Conservation (phyloP, 2,888 invertebrate genomes). For the Aporophyla lueneburgensis region DNA sequence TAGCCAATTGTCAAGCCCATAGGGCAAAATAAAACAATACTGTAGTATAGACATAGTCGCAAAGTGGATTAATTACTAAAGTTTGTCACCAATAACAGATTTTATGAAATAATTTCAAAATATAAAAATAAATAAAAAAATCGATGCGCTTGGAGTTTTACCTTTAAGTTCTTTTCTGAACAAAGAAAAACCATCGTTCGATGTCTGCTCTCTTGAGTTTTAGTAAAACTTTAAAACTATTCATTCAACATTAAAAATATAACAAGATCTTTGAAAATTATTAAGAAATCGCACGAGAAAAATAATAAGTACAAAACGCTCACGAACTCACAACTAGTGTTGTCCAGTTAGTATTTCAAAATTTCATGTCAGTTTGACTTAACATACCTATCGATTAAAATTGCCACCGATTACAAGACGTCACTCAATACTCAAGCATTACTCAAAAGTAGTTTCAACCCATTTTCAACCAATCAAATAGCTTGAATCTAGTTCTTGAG, state of each 20-base stretch:
- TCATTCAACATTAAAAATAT: slow-evolving; percentile 46
- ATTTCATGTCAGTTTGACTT: slow-evolving; percentile 7
- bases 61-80: background rate
- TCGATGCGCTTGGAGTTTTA: slow-evolving; percentile 69
- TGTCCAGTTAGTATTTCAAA: slow-evolving; percentile 29
- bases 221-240: slow-evolving; percentile 17
- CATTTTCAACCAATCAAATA: no score
- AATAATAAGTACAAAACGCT: slow-evolving; percentile 54
- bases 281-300: slow-evolving; percentile 40
- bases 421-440: no score
- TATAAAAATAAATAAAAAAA: slow-evolving; percentile 67
- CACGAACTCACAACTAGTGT: slow-evolving; percentile 51
- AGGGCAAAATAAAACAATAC: slow-evolving; percentile 1
- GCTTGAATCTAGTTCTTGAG: no score
- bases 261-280: slow-evolving; percentile 19
- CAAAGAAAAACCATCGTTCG: slow-evolving; percentile 74
- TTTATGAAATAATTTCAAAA: slow-evolving; percentile 12
- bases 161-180: slow-evolving; percentile 73
- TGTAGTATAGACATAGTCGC: background rate
- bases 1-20: background rate
- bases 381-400: background rate
- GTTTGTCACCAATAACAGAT: background rate
- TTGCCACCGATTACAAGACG: background rate
- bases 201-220: slow-evolving; percentile 21
- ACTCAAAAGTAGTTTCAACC: no score